Percentiles rank a stretch among this genome's conserved stretches.
phyloP scores from a whole-genome alignment of 2,888 invertebrate species.

The Lasioglossum morio region DNA sequence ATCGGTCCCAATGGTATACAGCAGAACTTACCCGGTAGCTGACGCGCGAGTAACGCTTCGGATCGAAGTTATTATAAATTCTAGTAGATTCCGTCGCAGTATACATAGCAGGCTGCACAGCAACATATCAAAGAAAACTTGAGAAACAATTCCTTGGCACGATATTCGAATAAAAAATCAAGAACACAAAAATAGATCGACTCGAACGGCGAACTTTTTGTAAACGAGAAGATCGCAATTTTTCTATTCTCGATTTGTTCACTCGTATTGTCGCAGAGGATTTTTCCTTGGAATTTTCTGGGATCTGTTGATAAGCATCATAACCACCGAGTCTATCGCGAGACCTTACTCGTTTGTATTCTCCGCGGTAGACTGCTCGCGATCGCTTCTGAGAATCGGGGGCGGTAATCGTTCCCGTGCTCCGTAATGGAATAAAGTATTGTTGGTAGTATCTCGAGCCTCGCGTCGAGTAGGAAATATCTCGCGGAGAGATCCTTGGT shows the following conservation, averaged over 20 bases:
- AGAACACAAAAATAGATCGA: not conserved
- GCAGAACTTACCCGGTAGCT: slow-evolving; percentile 46
- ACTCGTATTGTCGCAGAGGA: not conserved
- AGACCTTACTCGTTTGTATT: not conserved
- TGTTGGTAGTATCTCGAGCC: slow-evolving; percentile 4
- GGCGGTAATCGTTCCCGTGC: slow-evolving; percentile 2
- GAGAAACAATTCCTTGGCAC: not conserved
- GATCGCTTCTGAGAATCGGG: slow-evolving; percentile 6
- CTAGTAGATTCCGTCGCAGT: slow-evolving; percentile 2
- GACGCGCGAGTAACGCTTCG: slow-evolving; percentile 43
- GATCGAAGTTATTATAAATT: slow-evolving; percentile 5
- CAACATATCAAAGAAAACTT: not conserved
- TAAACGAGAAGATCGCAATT: not conserved
- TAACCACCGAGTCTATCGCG: not conserved
- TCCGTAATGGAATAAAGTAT: not conserved
- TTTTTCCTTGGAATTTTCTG: not conserved
- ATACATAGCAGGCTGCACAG: not conserved
- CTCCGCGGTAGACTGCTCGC: slow-evolving; percentile 7
- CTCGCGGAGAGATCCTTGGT: not conserved
- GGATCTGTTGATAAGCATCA: not conserved
- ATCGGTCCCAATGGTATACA: slow-evolving; percentile 49
- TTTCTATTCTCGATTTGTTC: not conserved
- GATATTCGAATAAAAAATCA: not conserved
- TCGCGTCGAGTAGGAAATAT: slow-evolving; percentile 10
- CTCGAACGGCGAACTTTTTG: not conserved